These are phyloP conservation scores for Athalia rosae DNA, from an alignment of 2,888 invertebrate species.

Conservation along the genomic window DNA sequence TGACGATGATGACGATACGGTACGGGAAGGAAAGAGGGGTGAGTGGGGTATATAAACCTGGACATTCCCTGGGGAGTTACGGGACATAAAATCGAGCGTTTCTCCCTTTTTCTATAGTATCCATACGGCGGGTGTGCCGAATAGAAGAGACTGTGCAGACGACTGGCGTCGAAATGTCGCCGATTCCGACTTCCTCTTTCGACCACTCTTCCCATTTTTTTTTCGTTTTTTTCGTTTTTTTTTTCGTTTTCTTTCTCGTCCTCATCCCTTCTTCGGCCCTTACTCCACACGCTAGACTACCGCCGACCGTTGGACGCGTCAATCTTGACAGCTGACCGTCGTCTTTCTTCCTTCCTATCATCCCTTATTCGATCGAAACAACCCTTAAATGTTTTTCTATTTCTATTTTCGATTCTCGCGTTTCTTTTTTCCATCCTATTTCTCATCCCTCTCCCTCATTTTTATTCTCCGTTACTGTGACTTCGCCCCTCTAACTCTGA, in stretches of 20 bases:
- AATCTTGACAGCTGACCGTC: slow-evolving; percentile 66
- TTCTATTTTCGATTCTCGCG: slow-evolving; percentile 28
- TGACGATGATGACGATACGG: slow-evolving; percentile 64
- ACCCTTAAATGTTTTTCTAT: not conserved
- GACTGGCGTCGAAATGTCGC: slow-evolving; percentile 71
- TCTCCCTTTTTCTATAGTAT: slow-evolving; percentile 56
- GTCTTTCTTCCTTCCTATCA: slow-evolving; percentile 56
- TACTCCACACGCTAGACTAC: not conserved
- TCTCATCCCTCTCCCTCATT: slow-evolving; percentile 12
- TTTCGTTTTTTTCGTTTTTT: not conserved
- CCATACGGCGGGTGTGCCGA: too few relatives aligned
- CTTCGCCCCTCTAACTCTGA: not conserved
- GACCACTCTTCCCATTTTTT: slow-evolving; percentile 40
- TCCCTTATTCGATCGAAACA: not conserved
- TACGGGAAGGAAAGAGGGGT: slow-evolving; percentile 48
- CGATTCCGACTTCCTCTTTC: slow-evolving; percentile 55
- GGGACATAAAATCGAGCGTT: slow-evolving; percentile 71
- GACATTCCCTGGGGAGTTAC: slow-evolving; percentile 70
- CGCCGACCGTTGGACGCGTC: slow-evolving; percentile 50
- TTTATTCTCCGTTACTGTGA: not conserved
- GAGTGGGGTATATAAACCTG: slow-evolving; percentile 69
- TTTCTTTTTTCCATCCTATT: slow-evolving; percentile 16
- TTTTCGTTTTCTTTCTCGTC: slow-evolving; percentile 44
- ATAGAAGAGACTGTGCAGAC: not conserved
- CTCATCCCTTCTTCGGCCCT: slow-evolving; percentile 28